phyloP scores from a whole-genome alignment of 2,113 vertebrate genomes.

The Gnathonemus echidnorhynchus region DNA sequence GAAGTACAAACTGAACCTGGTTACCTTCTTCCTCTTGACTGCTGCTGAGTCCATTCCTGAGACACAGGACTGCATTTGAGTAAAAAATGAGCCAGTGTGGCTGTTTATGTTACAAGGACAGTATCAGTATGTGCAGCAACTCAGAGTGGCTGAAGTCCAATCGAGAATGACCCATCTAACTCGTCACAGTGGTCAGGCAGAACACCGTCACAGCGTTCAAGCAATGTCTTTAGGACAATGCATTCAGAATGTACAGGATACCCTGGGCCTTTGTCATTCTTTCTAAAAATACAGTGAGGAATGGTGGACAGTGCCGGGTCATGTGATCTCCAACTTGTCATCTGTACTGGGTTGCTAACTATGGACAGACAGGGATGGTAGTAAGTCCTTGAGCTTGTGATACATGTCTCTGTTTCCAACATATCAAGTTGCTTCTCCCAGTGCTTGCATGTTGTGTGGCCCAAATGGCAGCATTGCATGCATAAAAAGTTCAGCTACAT shows the following conservation, averaged over 20 bases:
- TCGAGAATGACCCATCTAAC: not conserved
- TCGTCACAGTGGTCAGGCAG: not conserved
- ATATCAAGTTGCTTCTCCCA: not conserved
- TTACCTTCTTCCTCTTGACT: not conserved
- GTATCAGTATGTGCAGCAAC: not conserved
- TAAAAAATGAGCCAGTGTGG: not conserved
- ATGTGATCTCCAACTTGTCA: not conserved
- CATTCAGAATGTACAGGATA: not conserved
- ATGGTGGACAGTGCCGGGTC: not conserved
- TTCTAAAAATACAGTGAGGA: constrained; percentile 1
- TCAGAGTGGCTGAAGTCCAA: not conserved
- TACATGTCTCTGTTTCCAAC: not conserved
- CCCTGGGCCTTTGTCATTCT: not conserved
- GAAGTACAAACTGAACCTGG: not conserved
- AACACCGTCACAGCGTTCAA: not conserved
- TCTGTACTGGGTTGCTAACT: not conserved
- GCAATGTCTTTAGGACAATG: not conserved
- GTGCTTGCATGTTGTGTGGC: not conserved
- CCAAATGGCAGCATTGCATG: not conserved
- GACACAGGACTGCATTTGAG: not conserved
- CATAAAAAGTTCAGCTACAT: not conserved
- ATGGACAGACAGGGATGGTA: not conserved
- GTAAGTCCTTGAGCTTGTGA: not conserved
- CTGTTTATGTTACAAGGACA: not conserved
- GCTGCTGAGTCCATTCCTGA: not conserved